Evolutionary conservation across 2,888 invertebrate genomes (phyloP).

Genomic region (Rotaria sp.): DNA sequence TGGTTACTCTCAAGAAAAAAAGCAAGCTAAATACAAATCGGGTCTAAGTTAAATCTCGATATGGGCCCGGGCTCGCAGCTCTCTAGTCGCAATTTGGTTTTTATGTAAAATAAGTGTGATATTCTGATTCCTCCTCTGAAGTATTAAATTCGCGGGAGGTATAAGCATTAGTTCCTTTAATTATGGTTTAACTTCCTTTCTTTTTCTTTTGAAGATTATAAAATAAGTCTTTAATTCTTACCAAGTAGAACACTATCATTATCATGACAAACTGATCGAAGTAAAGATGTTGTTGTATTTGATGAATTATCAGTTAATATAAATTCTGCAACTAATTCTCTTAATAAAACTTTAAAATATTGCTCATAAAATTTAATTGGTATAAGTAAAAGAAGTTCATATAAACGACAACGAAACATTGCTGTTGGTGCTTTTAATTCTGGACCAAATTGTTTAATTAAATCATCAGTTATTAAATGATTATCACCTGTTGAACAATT

Average conservation of each 20-base stretch:
- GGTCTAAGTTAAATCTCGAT: no score
- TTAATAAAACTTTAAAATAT: conserved; percentile 69
- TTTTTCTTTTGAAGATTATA: no score
- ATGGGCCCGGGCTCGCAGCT: no score
- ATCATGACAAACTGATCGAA: conserved; percentile 74
- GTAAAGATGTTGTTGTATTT: conserved; percentile 72
- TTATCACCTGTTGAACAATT: conserved; percentile 64
- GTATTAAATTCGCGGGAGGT: no score
- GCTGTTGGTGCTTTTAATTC: conserved; percentile 85
- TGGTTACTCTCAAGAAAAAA: no score
- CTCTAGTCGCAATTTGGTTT: no score
- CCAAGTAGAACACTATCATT: conserved; percentile 84
- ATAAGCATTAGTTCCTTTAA: no score
- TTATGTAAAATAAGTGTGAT: no score
- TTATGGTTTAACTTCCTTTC: no score
- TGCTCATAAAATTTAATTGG: conserved; percentile 74
- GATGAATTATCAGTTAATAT: conserved; percentile 86
- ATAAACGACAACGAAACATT: conserved; percentile 81
- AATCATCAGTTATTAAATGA: conserved; percentile 81
- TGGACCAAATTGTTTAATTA: conserved; percentile 58
- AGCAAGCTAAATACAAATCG: no score
- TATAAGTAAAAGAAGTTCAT: conserved; percentile 73
- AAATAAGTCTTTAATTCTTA: no score
- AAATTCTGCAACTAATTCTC: conserved; percentile 84
- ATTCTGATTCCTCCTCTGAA: no score